phyloP scores from a whole-genome alignment of 2,797 vertebrate species.

The Sebastolobus alascanus region DNA sequence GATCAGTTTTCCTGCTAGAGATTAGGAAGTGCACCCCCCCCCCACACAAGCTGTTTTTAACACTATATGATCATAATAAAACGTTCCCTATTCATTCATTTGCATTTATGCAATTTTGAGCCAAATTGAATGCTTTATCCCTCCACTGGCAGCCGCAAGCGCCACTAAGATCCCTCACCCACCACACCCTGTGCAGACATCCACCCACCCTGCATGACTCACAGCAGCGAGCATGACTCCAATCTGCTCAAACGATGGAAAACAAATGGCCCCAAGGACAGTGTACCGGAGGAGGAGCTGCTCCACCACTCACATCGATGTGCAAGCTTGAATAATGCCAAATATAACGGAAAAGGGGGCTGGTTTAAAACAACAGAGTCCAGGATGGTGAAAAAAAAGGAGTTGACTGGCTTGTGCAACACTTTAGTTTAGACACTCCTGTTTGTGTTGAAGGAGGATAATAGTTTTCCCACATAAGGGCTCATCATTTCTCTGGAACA shows the following conservation, averaged over 20 bases:
- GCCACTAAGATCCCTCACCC: slow-evolving; percentile 59
- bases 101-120: slow-evolving; percentile 61
- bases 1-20: slow-evolving; percentile 21
- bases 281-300: slow-evolving; percentile 57
- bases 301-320: slow-evolving; percentile 47
- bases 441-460: slow-evolving; percentile 32
- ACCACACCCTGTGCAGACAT: slow-evolving; percentile 81
- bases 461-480: slow-evolving; percentile 34
- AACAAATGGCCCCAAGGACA: slow-evolving; percentile 75
- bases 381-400: slow-evolving; percentile 30
- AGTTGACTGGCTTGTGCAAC: slow-evolving; percentile 23
- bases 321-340: slow-evolving; percentile 63
- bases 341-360: slow-evolving; percentile 52
- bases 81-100: slow-evolving; percentile 51
- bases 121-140: slow-evolving; percentile 68
- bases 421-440: slow-evolving; percentile 13
- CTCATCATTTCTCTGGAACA: slow-evolving; percentile 5
- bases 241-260: slow-evolving; percentile 73
- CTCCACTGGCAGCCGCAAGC: slow-evolving; percentile 54
- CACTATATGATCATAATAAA: slow-evolving; percentile 49
- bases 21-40: not conserved
- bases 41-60: slow-evolving; percentile 34
- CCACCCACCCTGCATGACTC: slow-evolving; percentile 81
- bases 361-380: slow-evolving; percentile 39
- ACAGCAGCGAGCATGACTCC: slow-evolving; percentile 69